Evolutionary conservation across 1,140 invertebrate genomes (phyloP).

Genomic region (Danaus plexippus): DNA sequence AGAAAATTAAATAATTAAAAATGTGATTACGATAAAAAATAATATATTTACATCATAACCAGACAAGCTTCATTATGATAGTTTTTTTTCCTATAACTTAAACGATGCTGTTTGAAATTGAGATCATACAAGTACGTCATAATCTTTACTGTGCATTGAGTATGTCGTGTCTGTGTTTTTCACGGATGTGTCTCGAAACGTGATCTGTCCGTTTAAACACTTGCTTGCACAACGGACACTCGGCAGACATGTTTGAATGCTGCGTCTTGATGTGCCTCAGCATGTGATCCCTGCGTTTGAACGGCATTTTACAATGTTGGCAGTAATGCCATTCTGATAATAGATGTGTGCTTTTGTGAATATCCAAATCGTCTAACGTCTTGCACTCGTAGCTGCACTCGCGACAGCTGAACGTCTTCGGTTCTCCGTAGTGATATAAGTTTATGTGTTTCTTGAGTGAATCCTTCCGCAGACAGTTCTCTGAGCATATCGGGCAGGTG

Average conservation of each 20-base stretch:
- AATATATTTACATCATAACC: no score
- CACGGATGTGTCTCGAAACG: constrained; percentile 38
- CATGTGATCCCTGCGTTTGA: constrained; percentile 49
- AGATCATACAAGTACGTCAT: no score
- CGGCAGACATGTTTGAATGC: constrained; percentile 30
- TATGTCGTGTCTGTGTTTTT: constrained; percentile 32
- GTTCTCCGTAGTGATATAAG: constrained; percentile 25
- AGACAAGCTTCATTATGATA: no score
- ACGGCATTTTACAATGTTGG: constrained; percentile 32
- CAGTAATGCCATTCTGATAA: constrained; percentile 28
- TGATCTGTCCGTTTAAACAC: constrained; percentile 44
- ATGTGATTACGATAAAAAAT: no score
- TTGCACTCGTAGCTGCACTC: constrained; percentile 29
- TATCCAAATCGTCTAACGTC: constrained; percentile 26
- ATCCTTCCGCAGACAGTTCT: constrained; percentile 31
- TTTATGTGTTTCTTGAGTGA: constrained; percentile 34
- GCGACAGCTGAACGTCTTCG: constrained; percentile 27
- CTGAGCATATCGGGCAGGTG: constrained; percentile 29
- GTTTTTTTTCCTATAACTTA: no score
- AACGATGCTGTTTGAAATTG: no score
- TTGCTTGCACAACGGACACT: constrained; percentile 37
- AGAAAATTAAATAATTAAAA: no score
- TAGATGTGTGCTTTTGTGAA: constrained; percentile 30
- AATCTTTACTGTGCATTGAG: no score
- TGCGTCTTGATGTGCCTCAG: constrained; percentile 38